Evolutionary conservation across 2,888 invertebrate species (phyloP).

Genomic region (Morpho achilles): DNA sequence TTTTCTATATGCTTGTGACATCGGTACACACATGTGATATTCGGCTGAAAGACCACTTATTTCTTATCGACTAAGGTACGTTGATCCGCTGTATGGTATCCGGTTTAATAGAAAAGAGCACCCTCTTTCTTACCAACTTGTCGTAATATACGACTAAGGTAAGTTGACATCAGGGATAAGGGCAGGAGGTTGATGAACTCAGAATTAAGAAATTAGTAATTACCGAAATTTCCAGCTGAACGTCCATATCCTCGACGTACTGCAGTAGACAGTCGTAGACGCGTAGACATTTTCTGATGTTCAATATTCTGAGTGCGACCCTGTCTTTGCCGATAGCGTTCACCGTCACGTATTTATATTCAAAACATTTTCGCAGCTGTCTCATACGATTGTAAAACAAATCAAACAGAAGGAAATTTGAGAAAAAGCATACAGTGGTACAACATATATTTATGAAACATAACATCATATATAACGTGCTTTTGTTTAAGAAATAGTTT

Average conservation of each 20-base stretch:
- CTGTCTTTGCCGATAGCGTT: conserved; percentile 8
- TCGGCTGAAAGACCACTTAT: too few relatives aligned
- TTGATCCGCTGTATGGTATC: too few relatives aligned
- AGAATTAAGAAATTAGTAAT: not conserved
- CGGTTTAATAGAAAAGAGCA: too few relatives aligned
- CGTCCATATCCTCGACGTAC: conserved; percentile 7
- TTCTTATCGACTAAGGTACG: too few relatives aligned
- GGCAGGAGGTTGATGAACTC: too few relatives aligned
- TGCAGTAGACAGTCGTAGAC: conserved; percentile 7
- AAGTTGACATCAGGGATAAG: too few relatives aligned
- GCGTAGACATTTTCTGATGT: conserved; percentile 7
- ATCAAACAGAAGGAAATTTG: conserved; percentile 8
- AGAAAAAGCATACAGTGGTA: not conserved
- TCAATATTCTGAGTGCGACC: conserved; percentile 6
- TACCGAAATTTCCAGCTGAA: conserved; percentile 13
- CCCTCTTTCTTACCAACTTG: too few relatives aligned
- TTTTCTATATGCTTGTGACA: too few relatives aligned
- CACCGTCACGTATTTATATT: conserved; percentile 2
- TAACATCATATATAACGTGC: not conserved
- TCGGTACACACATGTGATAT: too few relatives aligned
- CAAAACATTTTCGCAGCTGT: conserved; percentile 3
- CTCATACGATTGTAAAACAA: conserved; percentile 11
- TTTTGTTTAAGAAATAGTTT: too few relatives aligned
- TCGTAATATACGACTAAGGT: too few relatives aligned
- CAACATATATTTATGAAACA: not conserved